Evolutionary conservation across 1,140 invertebrate genomes (phyloP).

Genomic region (Zaprionus vittiger): DNA sequence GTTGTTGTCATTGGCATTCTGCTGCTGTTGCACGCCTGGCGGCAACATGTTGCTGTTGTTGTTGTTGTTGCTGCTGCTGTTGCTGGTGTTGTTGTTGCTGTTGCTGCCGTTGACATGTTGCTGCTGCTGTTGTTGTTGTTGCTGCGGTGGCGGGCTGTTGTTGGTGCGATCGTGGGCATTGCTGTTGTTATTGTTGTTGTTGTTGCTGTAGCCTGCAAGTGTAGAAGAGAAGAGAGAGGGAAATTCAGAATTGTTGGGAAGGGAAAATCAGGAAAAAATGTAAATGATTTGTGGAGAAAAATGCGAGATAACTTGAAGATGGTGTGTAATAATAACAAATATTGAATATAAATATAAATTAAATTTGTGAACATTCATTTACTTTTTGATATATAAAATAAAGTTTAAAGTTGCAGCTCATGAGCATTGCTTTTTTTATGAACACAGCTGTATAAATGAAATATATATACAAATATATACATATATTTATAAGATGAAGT

Average conservation of each 20-base stretch:
- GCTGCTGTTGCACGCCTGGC: slow-evolving; percentile 54
- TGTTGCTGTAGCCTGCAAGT: slow-evolving; percentile 65
- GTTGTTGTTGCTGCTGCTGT: slow-evolving; percentile 46
- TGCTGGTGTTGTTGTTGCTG: slow-evolving; percentile 58
- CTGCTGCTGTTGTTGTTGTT: slow-evolving; percentile 53
- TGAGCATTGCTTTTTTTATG: too few species aligned
- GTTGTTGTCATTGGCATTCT: slow-evolving; percentile 44
- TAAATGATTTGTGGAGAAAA: neutral
- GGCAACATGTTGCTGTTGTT: slow-evolving; percentile 66
- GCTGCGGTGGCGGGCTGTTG: slow-evolving; percentile 74
- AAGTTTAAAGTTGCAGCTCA: too few species aligned
- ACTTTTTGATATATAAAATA: too few species aligned
- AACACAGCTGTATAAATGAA: too few species aligned
- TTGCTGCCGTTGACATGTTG: slow-evolving; percentile 62
- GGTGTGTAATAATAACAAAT: neutral
- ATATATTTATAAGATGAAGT: too few species aligned
- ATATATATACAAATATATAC: neutral
- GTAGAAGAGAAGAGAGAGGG: slow-evolving; percentile 2
- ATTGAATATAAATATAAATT: neutral
- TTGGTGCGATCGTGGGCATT: slow-evolving; percentile 69
- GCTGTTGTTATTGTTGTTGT: slow-evolving; percentile 48
- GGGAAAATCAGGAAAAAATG: too few species aligned
- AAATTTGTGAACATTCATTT: too few species aligned
- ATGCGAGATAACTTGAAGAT: too few species aligned
- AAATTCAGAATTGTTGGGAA: neutral